Evolutionary conservation across 2,888 invertebrate genomes (phyloP).

Genomic region (Nematopogon swammerdamellus): DNA sequence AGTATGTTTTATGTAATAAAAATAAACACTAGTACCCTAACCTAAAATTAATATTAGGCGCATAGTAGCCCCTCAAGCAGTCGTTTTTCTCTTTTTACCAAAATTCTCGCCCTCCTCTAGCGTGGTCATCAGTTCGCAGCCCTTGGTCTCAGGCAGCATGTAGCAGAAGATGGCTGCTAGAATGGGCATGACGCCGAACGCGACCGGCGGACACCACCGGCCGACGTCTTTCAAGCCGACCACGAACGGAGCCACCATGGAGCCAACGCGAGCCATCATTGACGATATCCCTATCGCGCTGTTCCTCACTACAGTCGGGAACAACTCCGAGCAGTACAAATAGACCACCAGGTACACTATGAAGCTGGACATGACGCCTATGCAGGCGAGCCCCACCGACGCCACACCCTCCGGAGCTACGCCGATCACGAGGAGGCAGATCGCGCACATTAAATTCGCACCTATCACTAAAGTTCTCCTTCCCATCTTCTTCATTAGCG

Average conservation of each 20-base stretch:
- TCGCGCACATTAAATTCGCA: constrained; percentile 54
- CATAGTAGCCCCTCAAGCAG: too few species aligned
- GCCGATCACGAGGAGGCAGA: constrained; percentile 60
- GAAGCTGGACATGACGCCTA: constrained; percentile 77
- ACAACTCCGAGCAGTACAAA: constrained; percentile 71
- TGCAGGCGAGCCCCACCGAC: constrained; percentile 61
- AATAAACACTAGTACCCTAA: too few species aligned
- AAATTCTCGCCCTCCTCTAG: constrained; percentile 73
- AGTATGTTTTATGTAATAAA: too few species aligned
- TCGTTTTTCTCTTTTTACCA: constrained; percentile 23
- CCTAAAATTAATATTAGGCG: too few species aligned
- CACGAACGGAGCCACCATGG: constrained; percentile 81
- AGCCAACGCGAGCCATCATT: constrained; percentile 82
- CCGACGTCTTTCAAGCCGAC: constrained; percentile 53
- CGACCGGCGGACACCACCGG: constrained; percentile 63
- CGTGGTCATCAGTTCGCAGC: constrained; percentile 72
- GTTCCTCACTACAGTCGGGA: constrained; percentile 85
- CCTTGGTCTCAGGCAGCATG: constrained; percentile 75
- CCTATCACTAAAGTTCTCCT: constrained; percentile 30
- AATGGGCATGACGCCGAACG: constrained; percentile 69
- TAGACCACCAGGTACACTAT: constrained; percentile 70
- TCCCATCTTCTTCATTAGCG: constrained; percentile 62
- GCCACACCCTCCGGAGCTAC: constrained; percentile 37
- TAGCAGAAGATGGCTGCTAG: constrained; percentile 56
- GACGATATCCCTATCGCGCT: constrained; percentile 87